phyloP scores from a whole-genome alignment of 2,113 vertebrate genomes.

The Chascanopsetta lugubris region DNA sequence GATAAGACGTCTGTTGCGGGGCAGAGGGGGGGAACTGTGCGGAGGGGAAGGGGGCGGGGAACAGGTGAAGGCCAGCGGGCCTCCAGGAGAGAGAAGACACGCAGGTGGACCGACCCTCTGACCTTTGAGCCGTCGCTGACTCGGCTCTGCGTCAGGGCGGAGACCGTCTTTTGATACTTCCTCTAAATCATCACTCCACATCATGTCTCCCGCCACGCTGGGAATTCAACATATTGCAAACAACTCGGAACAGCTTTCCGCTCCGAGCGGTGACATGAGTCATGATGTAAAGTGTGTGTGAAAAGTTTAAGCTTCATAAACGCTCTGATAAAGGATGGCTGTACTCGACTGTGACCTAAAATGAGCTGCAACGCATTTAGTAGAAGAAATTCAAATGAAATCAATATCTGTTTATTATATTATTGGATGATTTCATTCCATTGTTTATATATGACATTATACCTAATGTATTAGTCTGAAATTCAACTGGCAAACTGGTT shows the following conservation, averaged over 20 bases:
- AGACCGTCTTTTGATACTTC: constrained; percentile 10
- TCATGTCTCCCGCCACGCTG: neutral
- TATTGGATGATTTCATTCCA: too few relatives aligned
- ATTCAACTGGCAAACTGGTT: too few relatives aligned
- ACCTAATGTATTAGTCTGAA: too few relatives aligned
- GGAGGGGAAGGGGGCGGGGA: constrained; percentile 68
- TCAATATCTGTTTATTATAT: too few relatives aligned
- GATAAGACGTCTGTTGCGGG: constrained; percentile 95
- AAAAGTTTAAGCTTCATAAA: too few relatives aligned
- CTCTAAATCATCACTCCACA: constrained; percentile 12
- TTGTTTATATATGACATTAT: too few relatives aligned
- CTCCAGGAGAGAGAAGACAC: constrained; percentile 40
- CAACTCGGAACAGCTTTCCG: neutral
- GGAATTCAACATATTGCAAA: neutral
- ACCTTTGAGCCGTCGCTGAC: constrained; percentile 38
- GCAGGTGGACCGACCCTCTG: constrained; percentile 32
- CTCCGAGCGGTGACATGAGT: neutral
- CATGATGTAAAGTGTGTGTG: neutral
- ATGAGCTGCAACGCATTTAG: too few relatives aligned
- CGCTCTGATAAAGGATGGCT: too few relatives aligned
- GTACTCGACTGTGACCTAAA: too few relatives aligned
- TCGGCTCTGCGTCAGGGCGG: neutral
- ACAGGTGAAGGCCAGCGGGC: constrained; percentile 73
- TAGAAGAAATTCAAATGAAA: too few relatives aligned
- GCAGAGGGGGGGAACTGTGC: constrained; percentile 62